Evolutionary conservation across 2,888 invertebrate genomes (phyloP), one percentile per base, ranked within the genome.

Genomic region (Malacosoma neustria): DNA sequence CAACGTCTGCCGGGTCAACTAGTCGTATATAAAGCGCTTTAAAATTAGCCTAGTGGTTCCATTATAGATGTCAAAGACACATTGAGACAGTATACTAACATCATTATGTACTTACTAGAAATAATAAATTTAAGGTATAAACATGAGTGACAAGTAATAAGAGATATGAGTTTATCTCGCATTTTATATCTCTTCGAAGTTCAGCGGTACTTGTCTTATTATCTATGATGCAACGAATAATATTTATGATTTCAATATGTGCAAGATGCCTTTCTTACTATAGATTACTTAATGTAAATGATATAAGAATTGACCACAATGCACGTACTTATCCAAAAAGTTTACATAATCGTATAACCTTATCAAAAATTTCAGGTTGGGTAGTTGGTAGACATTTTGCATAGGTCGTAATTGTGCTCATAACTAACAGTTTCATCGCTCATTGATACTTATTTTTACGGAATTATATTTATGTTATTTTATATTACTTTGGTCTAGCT

Each of bases 341-440:
- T 66, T 77, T 75, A 73, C 74, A 71, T 74, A 71, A 77, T 65
- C 57, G 51, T 44, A 51, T 69, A 64, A 74, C 71, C 66, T 74
- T 77, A 79, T 79, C 74, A 60, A 66, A 64, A 75, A 72, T 48
- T 29, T 30, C 33, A 39, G 30, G 15, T 33, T 36, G n/a, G 32
- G 13, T 13, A 13, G 32, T 32, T 22, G 9, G 5, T 7, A 7
- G 22, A 22, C 9, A 22, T 22, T 22, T 22, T 22, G 9, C 5
- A 22, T 1, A 22, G 9, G 22, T 22, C 9, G 4, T 22, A 22
- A n/a, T 22, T 22, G 22, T n/a, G n/a, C n/a, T n/a, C n/a, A n/a
- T n/a, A n/a, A n/a, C n/a, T n/a, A n/a, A n/a, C n/a, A n/a, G n/a
- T n/a, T n/a, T n/a, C n/a, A n/a, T n/a, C n/a, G n/a, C n/a, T n/a